Conservation (phyloP, 1,140 invertebrate genomes). For the Hesperophylax magnus region DNA sequence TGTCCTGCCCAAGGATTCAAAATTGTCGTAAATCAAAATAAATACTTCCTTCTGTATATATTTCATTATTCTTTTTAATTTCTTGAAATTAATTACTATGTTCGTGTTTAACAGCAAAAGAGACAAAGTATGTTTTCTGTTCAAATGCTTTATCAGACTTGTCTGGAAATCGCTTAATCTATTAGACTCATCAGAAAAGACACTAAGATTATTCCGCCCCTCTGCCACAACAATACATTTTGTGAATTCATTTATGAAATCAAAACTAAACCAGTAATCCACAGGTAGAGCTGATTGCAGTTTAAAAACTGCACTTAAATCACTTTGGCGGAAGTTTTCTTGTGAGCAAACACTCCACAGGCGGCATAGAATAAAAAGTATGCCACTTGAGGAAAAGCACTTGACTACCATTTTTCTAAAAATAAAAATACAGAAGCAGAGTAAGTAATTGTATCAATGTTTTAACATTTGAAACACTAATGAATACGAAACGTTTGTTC, state of each 20-base stretch:
- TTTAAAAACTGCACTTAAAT: not conserved
- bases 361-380: not conserved
- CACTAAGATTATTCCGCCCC: not conserved
- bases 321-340: not conserved
- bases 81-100: not conserved
- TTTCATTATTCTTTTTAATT: not conserved
- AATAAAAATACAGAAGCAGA: too few species aligned
- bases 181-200: not conserved
- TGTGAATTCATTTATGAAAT: not conserved
- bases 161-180: not conserved
- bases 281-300: not conserved
- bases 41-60: not conserved
- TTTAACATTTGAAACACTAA: too few species aligned
- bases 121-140: not conserved
- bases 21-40: not conserved
- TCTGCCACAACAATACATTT: not conserved
- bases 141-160: not conserved
- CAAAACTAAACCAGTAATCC: constrained; percentile 1
- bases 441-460: too few species aligned
- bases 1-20: not conserved
- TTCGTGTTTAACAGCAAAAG: not conserved
- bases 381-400: too few species aligned
- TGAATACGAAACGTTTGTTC: too few species aligned
- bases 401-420: too few species aligned
- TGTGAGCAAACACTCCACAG: not conserved